Percentiles rank a stretch among this genome's conserved stretches.
phyloP scores from a whole-genome alignment of 2,888 invertebrate genomes.

The Pachycephus smyrnensis region DNA sequence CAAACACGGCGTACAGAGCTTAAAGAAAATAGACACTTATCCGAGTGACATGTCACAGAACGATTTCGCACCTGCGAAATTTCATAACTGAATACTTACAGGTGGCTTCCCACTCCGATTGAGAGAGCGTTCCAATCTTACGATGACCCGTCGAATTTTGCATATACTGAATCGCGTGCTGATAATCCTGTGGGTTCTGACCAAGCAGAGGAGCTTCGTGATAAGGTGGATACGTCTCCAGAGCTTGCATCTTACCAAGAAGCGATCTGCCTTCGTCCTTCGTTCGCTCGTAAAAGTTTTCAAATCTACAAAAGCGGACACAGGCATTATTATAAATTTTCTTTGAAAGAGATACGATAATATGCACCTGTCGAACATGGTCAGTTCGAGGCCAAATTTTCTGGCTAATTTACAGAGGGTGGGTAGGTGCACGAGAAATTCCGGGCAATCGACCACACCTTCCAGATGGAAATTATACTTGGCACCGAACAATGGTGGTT shows the following conservation, averaged over 20 bases:
- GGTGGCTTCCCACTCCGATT: slow-evolving; percentile 93
- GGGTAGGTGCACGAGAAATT: slow-evolving; percentile 96
- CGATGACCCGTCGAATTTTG: slow-evolving; percentile 58
- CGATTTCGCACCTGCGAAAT: slow-evolving; percentile 7
- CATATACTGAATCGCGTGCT: slow-evolving; percentile 76
- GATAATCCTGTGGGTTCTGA: slow-evolving; percentile 76
- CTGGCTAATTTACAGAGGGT: slow-evolving; percentile 80
- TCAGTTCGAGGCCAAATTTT: slow-evolving; percentile 78
- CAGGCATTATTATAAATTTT: slow-evolving; percentile 8
- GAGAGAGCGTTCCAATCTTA: slow-evolving; percentile 84
- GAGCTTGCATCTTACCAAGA: slow-evolving; percentile 81
- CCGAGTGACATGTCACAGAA: too few species aligned
- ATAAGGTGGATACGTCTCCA: slow-evolving; percentile 84
- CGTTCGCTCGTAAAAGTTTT: slow-evolving; percentile 81
- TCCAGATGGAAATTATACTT: slow-evolving; percentile 96
- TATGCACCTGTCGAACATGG: slow-evolving; percentile 72
- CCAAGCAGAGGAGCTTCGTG: slow-evolving; percentile 71
- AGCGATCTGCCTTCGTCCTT: slow-evolving; percentile 72
- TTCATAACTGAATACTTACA: slow-evolving; percentile 74
- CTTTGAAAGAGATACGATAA: background rate
- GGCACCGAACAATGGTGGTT: slow-evolving; percentile 91
- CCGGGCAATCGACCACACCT: slow-evolving; percentile 98
- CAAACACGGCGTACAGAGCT: slow-evolving; percentile 87
- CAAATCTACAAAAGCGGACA: slow-evolving; percentile 70
- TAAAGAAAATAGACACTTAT: slow-evolving; percentile 59